These are phyloP conservation scores for Abscondita cerata DNA, from an alignment of 2,888 invertebrate genomes.

Conservation along the genomic window DNA sequence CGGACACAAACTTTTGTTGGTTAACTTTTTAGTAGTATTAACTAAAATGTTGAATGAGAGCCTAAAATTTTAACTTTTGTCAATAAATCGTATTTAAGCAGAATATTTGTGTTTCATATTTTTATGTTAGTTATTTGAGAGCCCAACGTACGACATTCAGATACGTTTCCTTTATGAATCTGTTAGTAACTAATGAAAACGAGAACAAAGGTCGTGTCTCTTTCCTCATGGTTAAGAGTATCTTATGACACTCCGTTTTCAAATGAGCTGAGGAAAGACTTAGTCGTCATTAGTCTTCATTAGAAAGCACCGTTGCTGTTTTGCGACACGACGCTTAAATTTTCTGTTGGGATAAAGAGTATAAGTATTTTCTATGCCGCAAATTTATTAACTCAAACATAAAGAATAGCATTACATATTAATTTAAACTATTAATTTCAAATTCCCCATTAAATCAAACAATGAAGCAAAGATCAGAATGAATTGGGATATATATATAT, in stretches of 20 bases:
- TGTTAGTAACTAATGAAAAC: conserved; percentile 20
- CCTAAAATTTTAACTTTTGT: no score
- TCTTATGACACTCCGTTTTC: conserved; percentile 37
- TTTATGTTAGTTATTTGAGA: no score
- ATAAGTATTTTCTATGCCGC: conserved; percentile 43
- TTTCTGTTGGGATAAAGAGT: conserved; percentile 34
- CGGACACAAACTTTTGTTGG: no score
- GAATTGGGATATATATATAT: no score
- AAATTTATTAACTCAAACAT: conserved; percentile 29
- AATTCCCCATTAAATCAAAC: no score
- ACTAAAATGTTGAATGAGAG: no score
- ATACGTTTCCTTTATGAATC: conserved; percentile 19
- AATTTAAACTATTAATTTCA: no score
- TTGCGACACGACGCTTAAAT: conserved; percentile 36
- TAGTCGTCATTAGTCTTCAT: conserved; percentile 47
- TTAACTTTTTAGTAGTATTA: no score
- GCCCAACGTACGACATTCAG: background rate
- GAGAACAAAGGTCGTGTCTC: conserved; percentile 16
- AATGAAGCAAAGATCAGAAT: no score
- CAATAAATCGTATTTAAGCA: no score
- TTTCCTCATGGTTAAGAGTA: conserved; percentile 20
- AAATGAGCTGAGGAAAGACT: conserved; percentile 45
- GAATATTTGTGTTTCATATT: no score
- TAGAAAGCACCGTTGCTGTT: conserved; percentile 35
- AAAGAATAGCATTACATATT: background rate